These are phyloP conservation scores for Spisula solida DNA, from an alignment of 2,888 invertebrate genomes.

Conservation along the genomic window DNA sequence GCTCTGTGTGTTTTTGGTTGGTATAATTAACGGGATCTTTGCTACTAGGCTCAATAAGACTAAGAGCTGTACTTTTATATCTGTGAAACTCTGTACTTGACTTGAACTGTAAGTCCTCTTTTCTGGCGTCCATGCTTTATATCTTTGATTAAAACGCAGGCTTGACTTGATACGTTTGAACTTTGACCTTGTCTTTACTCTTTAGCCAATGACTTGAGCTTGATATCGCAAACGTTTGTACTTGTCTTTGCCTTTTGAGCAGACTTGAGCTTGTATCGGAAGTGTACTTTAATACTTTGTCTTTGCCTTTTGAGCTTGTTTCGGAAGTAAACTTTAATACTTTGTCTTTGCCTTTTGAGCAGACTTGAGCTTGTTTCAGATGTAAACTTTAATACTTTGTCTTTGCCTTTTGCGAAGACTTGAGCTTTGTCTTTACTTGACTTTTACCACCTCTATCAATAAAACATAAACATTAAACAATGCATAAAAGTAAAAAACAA, in stretches of 20 bases:
- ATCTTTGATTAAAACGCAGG: conserved; percentile 33
- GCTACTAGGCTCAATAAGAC: not conserved
- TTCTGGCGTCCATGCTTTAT: conserved; percentile 21
- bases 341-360: conserved; percentile 39
- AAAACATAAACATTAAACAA: conserved; percentile 33
- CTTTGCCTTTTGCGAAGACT: conserved; percentile 42
- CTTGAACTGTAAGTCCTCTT: not conserved
- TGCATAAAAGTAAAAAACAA: not conserved
- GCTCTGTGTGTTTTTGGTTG: not conserved
- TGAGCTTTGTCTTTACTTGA: conserved; percentile 54
- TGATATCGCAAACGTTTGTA: conserved; percentile 16
- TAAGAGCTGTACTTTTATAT: conserved; percentile 2
- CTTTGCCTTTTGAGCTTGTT: conserved; percentile 43
- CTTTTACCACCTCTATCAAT: conserved; percentile 39
- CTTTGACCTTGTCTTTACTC: conserved; percentile 30
- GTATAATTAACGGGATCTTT: not conserved
- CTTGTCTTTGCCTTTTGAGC: conserved; percentile 34
- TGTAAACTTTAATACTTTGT: conserved; percentile 37
- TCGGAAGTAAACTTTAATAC: conserved; percentile 18
- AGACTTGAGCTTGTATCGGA: conserved; percentile 39
- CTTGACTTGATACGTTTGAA: conserved; percentile 50
- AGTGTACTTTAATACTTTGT: conserved; percentile 34
- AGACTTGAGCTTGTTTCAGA: conserved; percentile 38
- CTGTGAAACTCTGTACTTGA: conserved; percentile 23
- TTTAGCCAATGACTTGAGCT: conserved; percentile 24